These are phyloP conservation scores for Silurus aristotelis DNA, from an alignment of 2,797 vertebrate genomes.

Conservation along the genomic window DNA sequence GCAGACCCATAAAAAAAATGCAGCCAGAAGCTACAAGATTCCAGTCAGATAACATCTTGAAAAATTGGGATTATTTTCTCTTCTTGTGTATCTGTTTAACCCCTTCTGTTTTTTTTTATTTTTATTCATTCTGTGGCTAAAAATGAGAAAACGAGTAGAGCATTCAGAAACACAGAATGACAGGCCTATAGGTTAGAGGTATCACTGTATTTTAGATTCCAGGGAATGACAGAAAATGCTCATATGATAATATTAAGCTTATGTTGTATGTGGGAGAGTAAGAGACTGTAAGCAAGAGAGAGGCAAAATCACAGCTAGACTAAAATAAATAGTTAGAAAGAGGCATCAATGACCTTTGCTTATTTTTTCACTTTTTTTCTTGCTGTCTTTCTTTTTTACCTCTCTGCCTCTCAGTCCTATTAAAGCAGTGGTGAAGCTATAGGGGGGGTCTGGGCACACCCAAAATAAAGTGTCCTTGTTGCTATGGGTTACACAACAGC, in stretches of 20 bases:
- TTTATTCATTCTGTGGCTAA: background rate
- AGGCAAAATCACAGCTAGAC: no score
- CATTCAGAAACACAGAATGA: background rate
- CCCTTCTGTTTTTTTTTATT: background rate
- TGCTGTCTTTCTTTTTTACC: background rate
- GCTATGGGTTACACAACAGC: background rate
- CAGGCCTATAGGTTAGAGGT: background rate
- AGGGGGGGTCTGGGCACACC: background rate
- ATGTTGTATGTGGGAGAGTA: background rate
- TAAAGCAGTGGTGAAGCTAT: background rate
- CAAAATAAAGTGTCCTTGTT: background rate
- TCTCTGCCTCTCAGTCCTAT: background rate
- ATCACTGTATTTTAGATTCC: background rate
- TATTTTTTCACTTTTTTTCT: constrained; percentile 46
- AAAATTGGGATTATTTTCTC: constrained; percentile 32
- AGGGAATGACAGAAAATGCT: background rate
- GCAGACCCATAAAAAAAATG: constrained; percentile 63
- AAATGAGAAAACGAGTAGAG: background rate
- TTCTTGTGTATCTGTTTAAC: constrained; percentile 10
- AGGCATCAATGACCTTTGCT: constrained; percentile 77
- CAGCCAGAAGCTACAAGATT: constrained; percentile 70
- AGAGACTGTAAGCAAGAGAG: background rate
- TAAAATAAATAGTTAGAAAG: constrained; percentile 44
- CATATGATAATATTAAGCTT: no score
- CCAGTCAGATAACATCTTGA: constrained; percentile 69